A percentile compares a stretch with the other conserved stretches of the same genome.
phyloP scores from a whole-genome alignment of 2,888 invertebrate species.

The Yponomeuta sedellus region DNA sequence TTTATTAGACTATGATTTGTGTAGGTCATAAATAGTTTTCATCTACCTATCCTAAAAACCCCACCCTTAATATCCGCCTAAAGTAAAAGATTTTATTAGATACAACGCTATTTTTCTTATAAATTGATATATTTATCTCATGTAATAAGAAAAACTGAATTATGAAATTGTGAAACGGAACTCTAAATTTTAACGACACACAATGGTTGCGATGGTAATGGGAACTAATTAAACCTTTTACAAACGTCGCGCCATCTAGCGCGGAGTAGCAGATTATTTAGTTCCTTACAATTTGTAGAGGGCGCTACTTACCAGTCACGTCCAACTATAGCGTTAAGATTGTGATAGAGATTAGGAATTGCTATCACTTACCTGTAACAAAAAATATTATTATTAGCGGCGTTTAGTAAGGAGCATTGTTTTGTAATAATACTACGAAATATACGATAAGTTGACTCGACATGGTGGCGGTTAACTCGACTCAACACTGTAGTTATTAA shows the following conservation, averaged over 20 bases:
- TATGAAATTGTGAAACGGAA: not conserved
- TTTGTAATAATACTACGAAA: no score
- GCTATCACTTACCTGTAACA: conserved; percentile 77
- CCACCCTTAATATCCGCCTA: no score
- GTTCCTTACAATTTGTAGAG: conserved; percentile 29
- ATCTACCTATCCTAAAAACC: not conserved
- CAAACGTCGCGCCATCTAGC: conserved; percentile 36
- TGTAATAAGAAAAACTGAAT: no score
- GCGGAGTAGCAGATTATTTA: conserved; percentile 40
- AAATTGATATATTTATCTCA: no score
- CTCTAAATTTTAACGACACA: not conserved
- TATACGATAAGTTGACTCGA: no score
- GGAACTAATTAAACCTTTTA: not conserved
- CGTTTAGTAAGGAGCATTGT: not conserved
- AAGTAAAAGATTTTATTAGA: no score
- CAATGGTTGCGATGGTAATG: conserved; percentile 6
- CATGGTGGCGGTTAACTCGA: no score
- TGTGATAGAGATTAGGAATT: not conserved
- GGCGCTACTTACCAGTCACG: conserved; percentile 28
- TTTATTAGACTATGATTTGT: not conserved
- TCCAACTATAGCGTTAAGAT: no score
- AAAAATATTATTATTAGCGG: conserved; percentile 27
- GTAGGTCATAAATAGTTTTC: not conserved
- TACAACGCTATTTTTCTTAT: no score
- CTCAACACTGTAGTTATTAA: no score